These are phyloP conservation scores for Zaprionus camerounensis DNA, from an alignment of 1,140 invertebrate genomes.

Conservation along the genomic window DNA sequence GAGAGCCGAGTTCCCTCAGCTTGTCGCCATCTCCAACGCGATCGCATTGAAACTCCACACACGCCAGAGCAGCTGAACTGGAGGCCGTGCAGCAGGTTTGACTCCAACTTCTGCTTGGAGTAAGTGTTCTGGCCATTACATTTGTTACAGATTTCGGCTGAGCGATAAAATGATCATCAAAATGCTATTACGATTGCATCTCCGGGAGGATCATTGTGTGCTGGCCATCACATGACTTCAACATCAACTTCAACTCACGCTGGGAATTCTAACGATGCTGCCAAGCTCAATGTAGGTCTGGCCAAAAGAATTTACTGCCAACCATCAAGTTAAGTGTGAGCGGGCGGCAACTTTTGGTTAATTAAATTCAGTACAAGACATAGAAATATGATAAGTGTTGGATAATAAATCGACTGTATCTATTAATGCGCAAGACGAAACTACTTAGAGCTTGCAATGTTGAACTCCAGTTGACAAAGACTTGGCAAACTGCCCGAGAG, in stretches of 20 bases:
- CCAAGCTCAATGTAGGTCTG: slow-evolving; percentile 25
- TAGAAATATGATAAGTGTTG: background rate
- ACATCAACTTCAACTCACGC: slow-evolving; percentile 14
- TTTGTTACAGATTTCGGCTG: slow-evolving; percentile 77
- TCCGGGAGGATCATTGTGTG: slow-evolving; percentile 17
- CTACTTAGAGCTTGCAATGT: background rate
- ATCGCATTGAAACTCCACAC: slow-evolving; percentile 38
- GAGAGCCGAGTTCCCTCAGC: slow-evolving; percentile 12
- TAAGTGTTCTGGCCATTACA: slow-evolving; percentile 40
- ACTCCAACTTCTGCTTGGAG: background rate
- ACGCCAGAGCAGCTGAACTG: slow-evolving; percentile 25
- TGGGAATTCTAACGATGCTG: slow-evolving; percentile 37
- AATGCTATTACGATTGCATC: slow-evolving; percentile 64
- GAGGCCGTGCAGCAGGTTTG: slow-evolving; percentile 63
- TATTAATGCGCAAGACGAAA: background rate
- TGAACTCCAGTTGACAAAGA: background rate
- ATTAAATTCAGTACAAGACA: background rate
- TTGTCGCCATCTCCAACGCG: slow-evolving; percentile 15
- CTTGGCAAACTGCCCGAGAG: background rate
- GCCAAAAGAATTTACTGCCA: slow-evolving; percentile 33
- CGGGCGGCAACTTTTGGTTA: background rate
- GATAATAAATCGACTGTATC: background rate
- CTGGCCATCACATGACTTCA: slow-evolving; percentile 9
- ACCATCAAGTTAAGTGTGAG: background rate
- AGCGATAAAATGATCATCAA: slow-evolving; percentile 74